phyloP scores from a whole-genome alignment of 1,140 invertebrate genomes.

The Amyelois transitella region DNA sequence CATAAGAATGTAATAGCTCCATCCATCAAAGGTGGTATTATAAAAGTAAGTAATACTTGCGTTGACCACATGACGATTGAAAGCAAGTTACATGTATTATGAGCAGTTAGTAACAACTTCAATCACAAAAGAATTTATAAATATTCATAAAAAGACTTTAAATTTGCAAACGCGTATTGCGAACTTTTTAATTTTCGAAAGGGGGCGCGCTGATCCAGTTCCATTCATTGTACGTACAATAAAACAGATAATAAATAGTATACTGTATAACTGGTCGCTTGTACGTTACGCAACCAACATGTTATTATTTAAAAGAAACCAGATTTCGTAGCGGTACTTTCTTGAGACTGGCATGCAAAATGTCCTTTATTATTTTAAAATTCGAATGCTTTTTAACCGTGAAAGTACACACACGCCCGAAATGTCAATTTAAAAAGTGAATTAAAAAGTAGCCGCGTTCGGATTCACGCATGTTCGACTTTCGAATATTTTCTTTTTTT shows the following conservation, averaged over 20 bases:
- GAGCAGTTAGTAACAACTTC: neutral
- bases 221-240: conserved; percentile 27
- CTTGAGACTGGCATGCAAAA: conserved; percentile 37
- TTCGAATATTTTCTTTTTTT: neutral
- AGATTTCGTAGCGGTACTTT: conserved; percentile 44
- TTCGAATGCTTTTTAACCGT: conserved; percentile 22
- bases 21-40: too few species aligned
- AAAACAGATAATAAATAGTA: conserved; percentile 28
- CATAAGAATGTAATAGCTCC: too few species aligned
- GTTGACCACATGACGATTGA: too few species aligned
- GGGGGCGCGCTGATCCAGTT: conserved; percentile 14
- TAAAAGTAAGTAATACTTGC: too few species aligned
- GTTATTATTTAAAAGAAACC: conserved; percentile 48
- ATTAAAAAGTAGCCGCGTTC: neutral
- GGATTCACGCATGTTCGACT: neutral
- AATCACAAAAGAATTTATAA: neutral
- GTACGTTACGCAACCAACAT: conserved; percentile 46
- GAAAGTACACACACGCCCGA: conserved; percentile 24
- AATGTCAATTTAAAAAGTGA: conserved; percentile 27
- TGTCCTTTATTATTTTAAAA: conserved; percentile 41
- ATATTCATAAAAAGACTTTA: neutral
- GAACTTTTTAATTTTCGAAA: conserved; percentile 7
- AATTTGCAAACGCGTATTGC: conserved; percentile 1
- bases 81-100: neutral
- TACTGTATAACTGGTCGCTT: conserved; percentile 29